These are phyloP conservation scores for Agriopis leucophaearia DNA, from an alignment of 2,888 invertebrate species.

Conservation along the genomic window DNA sequence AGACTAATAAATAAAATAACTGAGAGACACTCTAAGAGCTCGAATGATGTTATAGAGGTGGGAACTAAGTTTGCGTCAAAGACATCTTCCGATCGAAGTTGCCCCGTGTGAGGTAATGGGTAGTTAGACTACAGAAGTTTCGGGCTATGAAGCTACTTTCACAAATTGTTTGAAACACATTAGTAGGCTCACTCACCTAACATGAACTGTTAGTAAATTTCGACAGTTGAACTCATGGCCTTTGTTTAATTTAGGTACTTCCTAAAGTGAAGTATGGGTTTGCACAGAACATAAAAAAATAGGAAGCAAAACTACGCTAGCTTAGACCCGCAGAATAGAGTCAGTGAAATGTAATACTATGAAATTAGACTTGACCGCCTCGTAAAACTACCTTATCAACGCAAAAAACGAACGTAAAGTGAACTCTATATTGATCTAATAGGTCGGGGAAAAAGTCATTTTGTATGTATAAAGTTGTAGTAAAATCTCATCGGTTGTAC, in stretches of 20 bases:
- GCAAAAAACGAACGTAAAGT: no score
- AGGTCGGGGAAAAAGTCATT: no score
- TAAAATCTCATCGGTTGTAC: no score
- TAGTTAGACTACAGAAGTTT: slow-evolving; percentile 27
- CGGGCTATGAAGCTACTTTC: slow-evolving; percentile 13
- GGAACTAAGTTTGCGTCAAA: slow-evolving; percentile 28
- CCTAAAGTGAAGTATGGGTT: not conserved
- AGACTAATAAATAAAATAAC: slow-evolving; percentile 38
- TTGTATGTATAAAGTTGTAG: no score
- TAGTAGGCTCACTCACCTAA: slow-evolving; percentile 11
- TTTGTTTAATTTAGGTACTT: not conserved
- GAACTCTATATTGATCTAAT: no score
- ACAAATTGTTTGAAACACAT: slow-evolving; percentile 24
- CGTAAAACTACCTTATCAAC: no score
- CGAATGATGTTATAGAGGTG: slow-evolving; percentile 29
- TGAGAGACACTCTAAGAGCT: slow-evolving; percentile 32
- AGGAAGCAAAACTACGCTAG: not conserved
- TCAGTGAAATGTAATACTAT: not conserved
- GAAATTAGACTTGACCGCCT: not conserved
- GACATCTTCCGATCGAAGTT: slow-evolving; percentile 30
- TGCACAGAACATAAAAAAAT: not conserved
- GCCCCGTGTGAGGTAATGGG: slow-evolving; percentile 16
- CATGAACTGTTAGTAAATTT: slow-evolving; percentile 12
- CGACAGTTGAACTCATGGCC: slow-evolving; percentile 7
- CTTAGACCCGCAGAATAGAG: not conserved